Evolutionary conservation across 2,113 vertebrate genomes (phyloP), one percentile per base, ranked within the genome.

Genomic region (Hippocampus comes): DNA sequence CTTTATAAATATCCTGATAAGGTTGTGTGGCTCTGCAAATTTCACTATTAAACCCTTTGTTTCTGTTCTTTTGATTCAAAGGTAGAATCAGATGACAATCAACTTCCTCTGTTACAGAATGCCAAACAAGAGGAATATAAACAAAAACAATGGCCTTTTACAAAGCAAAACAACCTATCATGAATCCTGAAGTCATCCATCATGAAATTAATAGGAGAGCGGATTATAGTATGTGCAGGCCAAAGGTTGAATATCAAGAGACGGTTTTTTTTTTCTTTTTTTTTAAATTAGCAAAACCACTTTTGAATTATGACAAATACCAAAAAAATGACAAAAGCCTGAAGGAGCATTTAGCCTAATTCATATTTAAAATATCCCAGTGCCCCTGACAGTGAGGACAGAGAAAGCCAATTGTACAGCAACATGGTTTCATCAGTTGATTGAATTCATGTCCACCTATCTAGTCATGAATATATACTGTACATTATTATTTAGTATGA

Each of bases 131-230:
- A 74, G 65, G 64, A 68, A 65, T 61, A 76, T 15, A 0, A 70
- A 17, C 75, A 66, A 78, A 81, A 82, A 79, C 55, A 81, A 68
- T 68, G 67, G 34, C 61, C 51, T 65, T 12, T 18, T 73, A 71
- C 43, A 77, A 82, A 83, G 77, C 68, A 68, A 80, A n/a, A 70
- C 71, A 73, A 81, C 84, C 60, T 66, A 80, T 86, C 77, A 71
- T 30, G 4, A 53, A 57, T 64, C 17, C 23, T 46, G 72, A 79
- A 78, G 74, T 84, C 75, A 81, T 84, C 72, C 80, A 83, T 86
- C 76, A 80, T 65, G 3, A 65, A 65, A 76, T 56, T 2, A 34
- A 55, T 38, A 41, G 14, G 11, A 56, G 20, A 67, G 43, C 2
- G 23, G 10, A 63, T 55, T 55, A 63, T 25, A 67, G 77, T 81